A percentile compares a stretch with the other conserved stretches of the same genome.
Evolutionary conservation across 1,140 invertebrate genomes (phyloP).

Genomic region (Diachasmimorpha longicaudata): DNA sequence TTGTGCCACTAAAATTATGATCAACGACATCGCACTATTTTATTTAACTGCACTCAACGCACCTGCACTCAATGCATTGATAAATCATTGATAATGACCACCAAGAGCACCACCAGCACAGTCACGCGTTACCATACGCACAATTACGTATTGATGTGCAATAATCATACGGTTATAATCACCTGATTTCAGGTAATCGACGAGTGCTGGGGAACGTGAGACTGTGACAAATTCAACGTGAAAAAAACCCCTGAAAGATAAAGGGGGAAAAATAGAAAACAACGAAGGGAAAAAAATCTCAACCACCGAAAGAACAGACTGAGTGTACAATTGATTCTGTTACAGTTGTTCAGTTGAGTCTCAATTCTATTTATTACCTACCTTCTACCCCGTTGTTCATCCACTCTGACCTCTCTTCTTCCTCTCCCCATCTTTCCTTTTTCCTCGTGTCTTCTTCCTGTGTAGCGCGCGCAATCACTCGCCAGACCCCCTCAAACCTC

Average conservation of each 20-base stretch:
- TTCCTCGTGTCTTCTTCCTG: background rate
- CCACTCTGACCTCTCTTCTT: background rate
- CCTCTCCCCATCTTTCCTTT: background rate
- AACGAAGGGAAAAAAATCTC: background rate
- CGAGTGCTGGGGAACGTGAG: background rate
- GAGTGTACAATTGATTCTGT: background rate
- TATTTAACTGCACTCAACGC: too few species aligned
- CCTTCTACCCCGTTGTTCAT: background rate
- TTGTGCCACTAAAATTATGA: background rate
- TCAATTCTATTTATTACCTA: background rate
- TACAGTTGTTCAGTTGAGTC: background rate
- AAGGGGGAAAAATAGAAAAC: background rate
- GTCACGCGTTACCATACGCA: background rate
- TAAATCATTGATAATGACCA: background rate
- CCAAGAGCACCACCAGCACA: background rate
- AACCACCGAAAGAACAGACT: background rate
- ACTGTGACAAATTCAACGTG: background rate
- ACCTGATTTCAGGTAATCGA: constrained; percentile 30
- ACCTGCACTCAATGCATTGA: background rate
- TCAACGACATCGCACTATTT: background rate
- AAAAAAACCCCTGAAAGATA: background rate
- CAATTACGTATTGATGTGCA: background rate
- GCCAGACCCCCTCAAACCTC: background rate
- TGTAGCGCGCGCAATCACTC: background rate
- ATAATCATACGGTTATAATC: constrained; percentile 16